Evolutionary conservation across 2,888 invertebrate species (phyloP), one percentile per base, ranked within the genome.

Genomic region (Fabriciana adippe): DNA sequence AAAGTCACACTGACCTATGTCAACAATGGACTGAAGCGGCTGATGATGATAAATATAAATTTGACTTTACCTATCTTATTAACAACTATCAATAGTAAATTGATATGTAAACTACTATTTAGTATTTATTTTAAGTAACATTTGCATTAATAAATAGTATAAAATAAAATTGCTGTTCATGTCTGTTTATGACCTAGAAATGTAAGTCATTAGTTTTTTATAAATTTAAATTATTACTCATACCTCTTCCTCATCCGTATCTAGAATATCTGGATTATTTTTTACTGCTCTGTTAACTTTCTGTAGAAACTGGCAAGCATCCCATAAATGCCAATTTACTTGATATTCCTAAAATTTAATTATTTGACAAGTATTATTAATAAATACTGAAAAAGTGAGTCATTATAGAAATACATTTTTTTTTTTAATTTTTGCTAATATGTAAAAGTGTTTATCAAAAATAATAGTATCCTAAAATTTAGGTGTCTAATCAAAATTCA

Each of bases 241-340:
- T 66, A 59, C 45, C 47, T 70, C 66, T 21, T 76, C 77, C 51
- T 76, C 72, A 21, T 73, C 71, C 51, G 55, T 64, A 35, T 67
- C 63, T 6, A 21, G 51, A 56, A 63, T 71, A 50, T 48, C 50
- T 54, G 47, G 21, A 16, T 14, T 45, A 21, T 5, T 8, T 41
- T 70, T 77, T 8, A 73, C 72, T 56, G 73, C 80, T 75, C 78
- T 87, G 50, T 86, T 86, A 0, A 88, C 83, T 74, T 83, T 87
- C 51, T 81, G 78, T 50, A 92, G 74, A 74, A 90, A 92, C 64
- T 88, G 88, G 69, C 92, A 92, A 0, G 89, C 82, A 48, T 86
- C 81, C 92, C 92, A 92, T 68, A 92, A 76, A 69, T 87, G 90
- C 92, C 92, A 92, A 69, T 85, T 88, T 2, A 92, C 86, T 79